A percentile compares a stretch with the other conserved stretches of the same genome.
phyloP scores from a whole-genome alignment of 2,113 vertebrate species.

The Cavia porcellus region DNA sequence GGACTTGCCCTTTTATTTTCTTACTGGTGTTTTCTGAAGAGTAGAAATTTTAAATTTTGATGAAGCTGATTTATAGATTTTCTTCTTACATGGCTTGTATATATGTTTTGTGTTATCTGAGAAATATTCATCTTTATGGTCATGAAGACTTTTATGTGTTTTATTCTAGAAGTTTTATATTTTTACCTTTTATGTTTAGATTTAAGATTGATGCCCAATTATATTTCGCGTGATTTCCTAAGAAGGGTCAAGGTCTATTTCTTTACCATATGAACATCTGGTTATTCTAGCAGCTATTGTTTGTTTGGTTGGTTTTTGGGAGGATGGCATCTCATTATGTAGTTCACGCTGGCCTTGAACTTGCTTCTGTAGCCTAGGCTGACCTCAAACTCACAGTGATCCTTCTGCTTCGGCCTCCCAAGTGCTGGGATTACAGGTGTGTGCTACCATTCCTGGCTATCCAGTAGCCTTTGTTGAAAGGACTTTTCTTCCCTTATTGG shows the following conservation, averaged over 20 bases:
- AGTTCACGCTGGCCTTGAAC: neutral
- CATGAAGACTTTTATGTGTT: neutral
- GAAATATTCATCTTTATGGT: neutral
- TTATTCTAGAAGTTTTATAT: slow-evolving; percentile 43
- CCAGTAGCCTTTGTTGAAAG: neutral
- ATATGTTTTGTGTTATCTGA: neutral
- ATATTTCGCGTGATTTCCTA: neutral
- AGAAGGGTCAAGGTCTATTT: neutral
- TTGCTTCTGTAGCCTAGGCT: neutral
- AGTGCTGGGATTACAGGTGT: neutral
- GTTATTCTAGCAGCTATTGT: neutral
- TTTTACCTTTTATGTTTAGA: slow-evolving; percentile 21
- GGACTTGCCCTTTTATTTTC: slow-evolving; percentile 33
- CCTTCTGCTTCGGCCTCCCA: neutral
- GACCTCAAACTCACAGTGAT: neutral
- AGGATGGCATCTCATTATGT: neutral
- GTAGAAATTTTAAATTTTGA: slow-evolving; percentile 32
- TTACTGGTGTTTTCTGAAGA: slow-evolving; percentile 23
- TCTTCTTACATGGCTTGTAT: neutral
- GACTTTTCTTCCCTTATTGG: neutral
- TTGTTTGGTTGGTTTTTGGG: neutral
- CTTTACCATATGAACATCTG: neutral
- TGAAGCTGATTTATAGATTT: neutral
- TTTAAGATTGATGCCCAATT: slow-evolving; percentile 25
- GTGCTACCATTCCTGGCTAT: neutral